Percentiles rank a stretch among this genome's conserved stretches.
phyloP scores from a whole-genome alignment of 2,888 invertebrate species.

The Eristalis pertinax region DNA sequence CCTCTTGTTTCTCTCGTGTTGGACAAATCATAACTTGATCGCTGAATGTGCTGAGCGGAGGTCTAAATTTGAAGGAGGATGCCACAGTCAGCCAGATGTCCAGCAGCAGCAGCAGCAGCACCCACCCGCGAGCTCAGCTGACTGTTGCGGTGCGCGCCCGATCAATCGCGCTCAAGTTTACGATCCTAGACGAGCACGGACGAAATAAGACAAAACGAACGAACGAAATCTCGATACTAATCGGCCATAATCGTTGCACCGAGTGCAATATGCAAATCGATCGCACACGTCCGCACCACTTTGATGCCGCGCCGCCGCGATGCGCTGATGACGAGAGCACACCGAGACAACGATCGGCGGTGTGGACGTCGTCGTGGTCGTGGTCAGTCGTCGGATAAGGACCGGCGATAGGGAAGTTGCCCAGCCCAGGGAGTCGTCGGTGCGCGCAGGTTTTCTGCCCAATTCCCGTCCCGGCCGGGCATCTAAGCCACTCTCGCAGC shows the following conservation, averaged over 20 bases:
- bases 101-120: slow-evolving; percentile 64
- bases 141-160: slow-evolving; percentile 42
- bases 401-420: slow-evolving; percentile 28
- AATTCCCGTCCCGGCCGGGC: slow-evolving; percentile 34
- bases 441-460: slow-evolving; percentile 48
- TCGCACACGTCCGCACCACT: slow-evolving; percentile 71
- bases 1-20: slow-evolving; percentile 23
- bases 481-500: slow-evolving; percentile 54
- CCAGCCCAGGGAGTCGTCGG: neutral
- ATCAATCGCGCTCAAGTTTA: slow-evolving; percentile 69
- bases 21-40: slow-evolving; percentile 68
- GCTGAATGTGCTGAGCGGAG: slow-evolving; percentile 20
- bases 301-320: slow-evolving; percentile 53
- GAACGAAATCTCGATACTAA: slow-evolving; percentile 57
- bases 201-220: too few species aligned
- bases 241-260: slow-evolving; percentile 69
- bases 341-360: slow-evolving; percentile 46
- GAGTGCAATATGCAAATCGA: slow-evolving; percentile 72
- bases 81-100: slow-evolving; percentile 59
- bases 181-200: slow-evolving; percentile 61
- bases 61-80: slow-evolving; percentile 9
- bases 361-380: neutral
- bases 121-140: slow-evolving; percentile 41
- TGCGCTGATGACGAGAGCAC: slow-evolving; percentile 37
- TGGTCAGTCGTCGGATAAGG: slow-evolving; percentile 1